phyloP scores from a whole-genome alignment of 2,888 invertebrate species.

The Phalangium opilio region DNA sequence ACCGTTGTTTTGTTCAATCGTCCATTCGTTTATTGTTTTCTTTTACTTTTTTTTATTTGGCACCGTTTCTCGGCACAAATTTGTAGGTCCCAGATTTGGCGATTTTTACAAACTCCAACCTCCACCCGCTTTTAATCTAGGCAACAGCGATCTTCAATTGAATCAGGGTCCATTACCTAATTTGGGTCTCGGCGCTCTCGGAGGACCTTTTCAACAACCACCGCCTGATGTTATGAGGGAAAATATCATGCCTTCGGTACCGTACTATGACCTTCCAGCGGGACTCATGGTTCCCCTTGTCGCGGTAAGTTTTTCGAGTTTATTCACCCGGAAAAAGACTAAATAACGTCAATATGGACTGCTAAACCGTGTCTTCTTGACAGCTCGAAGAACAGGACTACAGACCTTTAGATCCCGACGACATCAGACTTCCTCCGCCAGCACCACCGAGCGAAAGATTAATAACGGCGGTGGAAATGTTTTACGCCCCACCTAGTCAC shows the following conservation, averaged over 20 bases:
- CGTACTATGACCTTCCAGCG: constrained; percentile 93
- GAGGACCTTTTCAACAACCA: constrained; percentile 27
- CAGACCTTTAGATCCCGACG: constrained; percentile 70
- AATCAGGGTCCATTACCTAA: too few species aligned
- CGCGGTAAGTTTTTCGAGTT: constrained; percentile 41
- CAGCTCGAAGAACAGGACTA: constrained; percentile 21
- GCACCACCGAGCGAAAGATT: constrained; percentile 86
- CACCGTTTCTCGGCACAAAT: too few species aligned
- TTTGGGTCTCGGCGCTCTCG: constrained; percentile 27
- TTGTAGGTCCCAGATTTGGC: too few species aligned
- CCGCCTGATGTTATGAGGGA: constrained; percentile 37
- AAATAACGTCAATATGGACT: background rate
- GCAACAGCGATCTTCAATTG: too few species aligned
- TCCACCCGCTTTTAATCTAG: too few species aligned
- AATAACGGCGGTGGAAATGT: constrained; percentile 84
- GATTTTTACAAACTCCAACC: too few species aligned
- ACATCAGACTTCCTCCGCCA: constrained; percentile 82
- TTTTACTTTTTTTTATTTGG: too few species aligned
- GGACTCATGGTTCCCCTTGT: constrained; percentile 96
- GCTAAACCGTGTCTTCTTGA: too few species aligned
- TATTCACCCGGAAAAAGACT: background rate
- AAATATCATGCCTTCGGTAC: constrained; percentile 67
- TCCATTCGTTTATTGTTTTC: too few species aligned
- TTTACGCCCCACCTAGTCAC: constrained; percentile 86
- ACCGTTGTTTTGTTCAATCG: too few species aligned